These are phyloP conservation scores for Helicoverpa armigera DNA, from an alignment of 1,140 invertebrate genomes.

Conservation along the genomic window DNA sequence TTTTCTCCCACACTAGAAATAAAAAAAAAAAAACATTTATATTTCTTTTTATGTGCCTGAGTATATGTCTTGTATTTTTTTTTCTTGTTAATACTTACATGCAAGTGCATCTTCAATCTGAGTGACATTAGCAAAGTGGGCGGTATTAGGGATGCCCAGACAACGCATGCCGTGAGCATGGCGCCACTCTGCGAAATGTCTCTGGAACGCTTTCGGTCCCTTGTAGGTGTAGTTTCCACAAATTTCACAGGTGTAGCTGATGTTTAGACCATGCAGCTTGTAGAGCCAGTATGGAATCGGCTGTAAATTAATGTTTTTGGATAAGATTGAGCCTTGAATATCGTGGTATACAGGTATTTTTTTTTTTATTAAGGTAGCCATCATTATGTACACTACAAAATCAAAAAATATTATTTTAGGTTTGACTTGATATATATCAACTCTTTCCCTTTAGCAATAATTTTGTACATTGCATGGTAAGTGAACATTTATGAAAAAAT, in stretches of 20 bases:
- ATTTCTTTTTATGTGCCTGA: too few relatives aligned
- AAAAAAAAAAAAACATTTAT: too few relatives aligned
- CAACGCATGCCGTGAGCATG: constrained; percentile 99
- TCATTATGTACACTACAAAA: too few relatives aligned
- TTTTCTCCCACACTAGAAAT: constrained; percentile 96
- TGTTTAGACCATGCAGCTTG: constrained; percentile 99
- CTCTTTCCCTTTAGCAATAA: too few relatives aligned
- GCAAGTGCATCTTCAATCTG: constrained; percentile 99
- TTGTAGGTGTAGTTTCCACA: constrained; percentile 99
- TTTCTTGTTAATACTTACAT: constrained; percentile 87
- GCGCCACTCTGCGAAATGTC: constrained; percentile 99
- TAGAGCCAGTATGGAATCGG: constrained; percentile 98
- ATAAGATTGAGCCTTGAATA: too few relatives aligned
- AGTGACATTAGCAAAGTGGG: constrained; percentile 99
- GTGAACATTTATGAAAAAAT: too few relatives aligned
- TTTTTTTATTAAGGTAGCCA: too few relatives aligned
- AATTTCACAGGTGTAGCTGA: constrained; percentile 99
- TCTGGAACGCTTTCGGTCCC: constrained; percentile 99
- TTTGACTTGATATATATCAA: too few relatives aligned
- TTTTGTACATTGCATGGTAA: too few relatives aligned
- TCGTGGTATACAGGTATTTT: too few relatives aligned
- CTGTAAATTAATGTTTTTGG: constrained; percentile 56
- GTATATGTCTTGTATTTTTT: too few relatives aligned
- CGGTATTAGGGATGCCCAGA: constrained; percentile 99
- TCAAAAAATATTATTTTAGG: too few relatives aligned